A percentile compares a stretch with the other conserved stretches of the same genome.
These are phyloP conservation scores for Propithecus coquereli DNA, from an alignment of 2,113 vertebrate species.

Conservation along the genomic window DNA sequence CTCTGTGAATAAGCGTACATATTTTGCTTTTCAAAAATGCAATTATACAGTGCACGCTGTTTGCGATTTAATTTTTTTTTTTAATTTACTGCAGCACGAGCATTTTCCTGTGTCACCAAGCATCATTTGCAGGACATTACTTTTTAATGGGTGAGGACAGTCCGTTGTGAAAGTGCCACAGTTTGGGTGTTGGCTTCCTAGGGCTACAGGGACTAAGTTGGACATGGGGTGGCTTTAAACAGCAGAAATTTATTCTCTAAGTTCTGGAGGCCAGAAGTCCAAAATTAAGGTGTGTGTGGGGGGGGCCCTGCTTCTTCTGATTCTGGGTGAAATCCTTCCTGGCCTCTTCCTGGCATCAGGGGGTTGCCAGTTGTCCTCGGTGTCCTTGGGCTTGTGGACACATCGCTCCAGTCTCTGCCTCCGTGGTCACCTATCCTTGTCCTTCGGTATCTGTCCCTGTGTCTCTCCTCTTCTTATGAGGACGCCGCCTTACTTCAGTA, in stretches of 20 bases:
- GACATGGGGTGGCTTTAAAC: not conserved
- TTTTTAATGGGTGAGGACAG: not conserved
- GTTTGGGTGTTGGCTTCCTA: rapidly evolving
- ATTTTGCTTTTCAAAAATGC: not conserved
- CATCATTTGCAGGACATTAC: not conserved
- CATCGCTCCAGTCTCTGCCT: too few species aligned
- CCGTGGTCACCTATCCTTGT: too few species aligned
- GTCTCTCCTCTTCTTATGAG: too few species aligned
- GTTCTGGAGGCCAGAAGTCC: not conserved
- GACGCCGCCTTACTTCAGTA: not conserved
- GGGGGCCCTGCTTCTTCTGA: not conserved
- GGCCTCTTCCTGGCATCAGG: rapidly evolving
- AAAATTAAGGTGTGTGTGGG: not conserved
- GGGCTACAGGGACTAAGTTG: too few species aligned
- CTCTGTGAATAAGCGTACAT: not conserved
- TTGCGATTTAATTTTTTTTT: not conserved
- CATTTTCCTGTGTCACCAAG: not conserved
- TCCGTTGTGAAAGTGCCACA: not conserved
- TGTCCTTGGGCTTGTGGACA: too few species aligned
- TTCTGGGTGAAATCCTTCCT: not conserved
- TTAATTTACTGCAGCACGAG: too few species aligned
- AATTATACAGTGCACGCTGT: not conserved
- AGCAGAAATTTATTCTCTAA: not conserved
- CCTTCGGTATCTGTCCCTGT: too few species aligned
- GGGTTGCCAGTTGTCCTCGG: too few species aligned